These are phyloP conservation scores for Ophion costatus DNA, from an alignment of 2,888 invertebrate genomes.

Conservation along the genomic window DNA sequence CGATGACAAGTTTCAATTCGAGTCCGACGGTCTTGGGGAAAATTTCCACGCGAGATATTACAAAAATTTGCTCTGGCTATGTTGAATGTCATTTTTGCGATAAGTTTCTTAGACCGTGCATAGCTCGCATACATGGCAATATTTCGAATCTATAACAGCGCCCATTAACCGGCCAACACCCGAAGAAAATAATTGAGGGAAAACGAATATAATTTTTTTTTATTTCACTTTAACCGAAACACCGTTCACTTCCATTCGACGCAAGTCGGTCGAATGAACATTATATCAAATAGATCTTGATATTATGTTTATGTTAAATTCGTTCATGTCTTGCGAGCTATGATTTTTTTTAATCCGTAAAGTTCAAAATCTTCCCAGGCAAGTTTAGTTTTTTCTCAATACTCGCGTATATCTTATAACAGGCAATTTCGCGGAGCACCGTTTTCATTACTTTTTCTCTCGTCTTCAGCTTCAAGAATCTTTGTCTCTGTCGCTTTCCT, in stretches of 20 bases:
- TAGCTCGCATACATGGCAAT: neutral
- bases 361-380: conserved; percentile 32
- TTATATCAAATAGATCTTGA: conserved; percentile 26
- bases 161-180: neutral
- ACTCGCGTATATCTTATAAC: conserved; percentile 49
- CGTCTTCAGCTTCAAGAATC: neutral
- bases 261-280: conserved; percentile 22
- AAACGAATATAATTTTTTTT: conserved; percentile 1
- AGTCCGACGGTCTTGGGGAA: conserved; percentile 4
- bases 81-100: conserved; percentile 10
- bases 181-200: neutral
- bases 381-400: conserved; percentile 46
- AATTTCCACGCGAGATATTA: neutral
- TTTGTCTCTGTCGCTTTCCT: neutral
- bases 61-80: neutral
- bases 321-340: neutral
- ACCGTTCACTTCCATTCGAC: neutral
- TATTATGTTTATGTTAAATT: neutral
- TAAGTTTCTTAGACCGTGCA: neutral
- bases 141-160: neutral
- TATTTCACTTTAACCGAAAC: neutral
- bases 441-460: conserved; percentile 18
- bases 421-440: conserved; percentile 48
- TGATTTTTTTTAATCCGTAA: conserved; percentile 17
- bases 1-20: neutral